phyloP scores from a whole-genome alignment of 2,888 invertebrate species.

The Lithosia quadra region DNA sequence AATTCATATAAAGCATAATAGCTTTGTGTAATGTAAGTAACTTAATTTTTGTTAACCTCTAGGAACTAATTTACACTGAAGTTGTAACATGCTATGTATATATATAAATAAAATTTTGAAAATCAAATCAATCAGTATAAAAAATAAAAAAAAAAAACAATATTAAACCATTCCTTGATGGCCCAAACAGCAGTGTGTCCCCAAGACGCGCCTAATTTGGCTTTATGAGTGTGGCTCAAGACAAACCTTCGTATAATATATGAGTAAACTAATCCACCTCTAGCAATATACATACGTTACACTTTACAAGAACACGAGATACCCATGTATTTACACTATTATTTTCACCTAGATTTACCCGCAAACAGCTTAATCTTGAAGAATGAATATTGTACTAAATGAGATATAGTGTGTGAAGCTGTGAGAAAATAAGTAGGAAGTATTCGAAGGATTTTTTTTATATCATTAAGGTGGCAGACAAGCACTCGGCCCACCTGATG shows the following conservation, averaged over 20 bases:
- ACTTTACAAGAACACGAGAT: constrained; percentile 46
- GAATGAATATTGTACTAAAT: constrained; percentile 1
- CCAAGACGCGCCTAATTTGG: constrained; percentile 75
- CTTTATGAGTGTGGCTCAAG: constrained; percentile 73
- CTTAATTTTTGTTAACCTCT: no score
- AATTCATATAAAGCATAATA: no score
- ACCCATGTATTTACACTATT: constrained; percentile 23
- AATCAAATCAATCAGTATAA: no score
- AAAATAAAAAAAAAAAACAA: background rate
- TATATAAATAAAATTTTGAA: no score
- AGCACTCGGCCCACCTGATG: no score
- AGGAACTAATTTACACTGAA: no score
- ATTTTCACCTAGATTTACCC: constrained; percentile 38
- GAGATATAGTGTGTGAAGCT: background rate
- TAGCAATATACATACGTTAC: constrained; percentile 57
- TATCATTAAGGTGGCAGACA: no score
- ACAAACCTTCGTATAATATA: constrained; percentile 62
- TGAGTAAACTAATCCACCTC: constrained; percentile 65
- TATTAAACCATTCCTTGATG: background rate
- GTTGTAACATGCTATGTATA: no score
- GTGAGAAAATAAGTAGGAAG: background rate
- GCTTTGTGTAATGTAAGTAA: no score
- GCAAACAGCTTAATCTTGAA: constrained; percentile 13
- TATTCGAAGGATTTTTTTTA: background rate
- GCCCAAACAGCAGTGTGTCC: background rate